Conservation (phyloP, 2,888 invertebrate genomes). For the Hesperia comma region DNA sequence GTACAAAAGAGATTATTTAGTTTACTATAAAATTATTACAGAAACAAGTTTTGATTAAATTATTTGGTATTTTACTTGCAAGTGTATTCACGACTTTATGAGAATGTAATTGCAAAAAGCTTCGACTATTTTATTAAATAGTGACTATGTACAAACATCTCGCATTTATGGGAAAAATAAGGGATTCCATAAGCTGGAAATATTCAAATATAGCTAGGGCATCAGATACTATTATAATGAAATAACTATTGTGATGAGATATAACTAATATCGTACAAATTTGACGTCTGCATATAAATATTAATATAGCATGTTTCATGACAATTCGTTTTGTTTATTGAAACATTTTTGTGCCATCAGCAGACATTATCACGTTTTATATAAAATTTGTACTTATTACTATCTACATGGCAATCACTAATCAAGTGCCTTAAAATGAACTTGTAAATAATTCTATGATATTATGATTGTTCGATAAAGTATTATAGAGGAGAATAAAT, state of each 20-base stretch:
- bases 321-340: conserved; percentile 61
- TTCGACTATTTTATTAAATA: neutral
- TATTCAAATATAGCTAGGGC: conserved; percentile 46
- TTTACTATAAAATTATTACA: neutral
- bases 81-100: neutral
- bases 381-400: conserved; percentile 72
- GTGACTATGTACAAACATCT: conserved; percentile 39
- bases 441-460: conserved; percentile 75
- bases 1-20: neutral
- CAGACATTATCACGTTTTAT: conserved; percentile 70
- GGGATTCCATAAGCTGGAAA: conserved; percentile 50
- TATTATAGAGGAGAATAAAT: conserved; percentile 74
- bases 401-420: conserved; percentile 66
- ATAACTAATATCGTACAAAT: conserved; percentile 74
- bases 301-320: conserved; percentile 66
- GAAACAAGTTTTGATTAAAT: neutral
- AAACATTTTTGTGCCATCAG: conserved; percentile 80
- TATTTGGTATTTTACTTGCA: neutral
- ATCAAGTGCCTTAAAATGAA: conserved; percentile 77
- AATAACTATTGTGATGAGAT: conserved; percentile 61
- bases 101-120: neutral
- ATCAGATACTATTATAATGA: conserved; percentile 24
- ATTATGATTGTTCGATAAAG: conserved; percentile 65
- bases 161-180: conserved; percentile 53
- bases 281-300: conserved; percentile 72